These are phyloP conservation scores for Spondyliosoma cantharus DNA, from an alignment of 2,797 vertebrate species.

Conservation along the genomic window DNA sequence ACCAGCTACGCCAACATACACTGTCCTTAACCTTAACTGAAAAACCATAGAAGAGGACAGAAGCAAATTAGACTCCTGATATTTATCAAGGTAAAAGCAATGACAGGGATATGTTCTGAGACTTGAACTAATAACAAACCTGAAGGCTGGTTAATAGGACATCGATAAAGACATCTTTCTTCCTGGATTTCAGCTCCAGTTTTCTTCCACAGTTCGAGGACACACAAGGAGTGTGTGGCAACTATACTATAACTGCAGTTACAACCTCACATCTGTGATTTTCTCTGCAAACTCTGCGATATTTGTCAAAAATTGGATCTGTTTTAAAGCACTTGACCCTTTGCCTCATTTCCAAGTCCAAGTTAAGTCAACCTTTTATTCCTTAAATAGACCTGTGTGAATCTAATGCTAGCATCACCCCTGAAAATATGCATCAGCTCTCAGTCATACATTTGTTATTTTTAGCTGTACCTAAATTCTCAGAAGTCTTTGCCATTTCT, in stretches of 20 bases:
- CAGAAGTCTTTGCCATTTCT: constrained; percentile 14
- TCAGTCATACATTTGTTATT: constrained; percentile 4
- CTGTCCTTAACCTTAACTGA: too few relatives aligned
- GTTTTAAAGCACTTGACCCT: background rate
- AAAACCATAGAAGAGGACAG: constrained; percentile 1
- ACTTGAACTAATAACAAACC: constrained; percentile 1
- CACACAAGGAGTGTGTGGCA: constrained; percentile 3
- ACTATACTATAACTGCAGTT: background rate
- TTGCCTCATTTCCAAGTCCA: constrained; percentile 3
- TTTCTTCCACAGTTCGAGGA: constrained; percentile 9
- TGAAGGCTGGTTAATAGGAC: background rate
- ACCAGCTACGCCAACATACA: constrained; percentile 1
- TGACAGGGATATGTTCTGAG: background rate
- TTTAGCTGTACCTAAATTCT: constrained; percentile 4
- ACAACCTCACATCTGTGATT: background rate
- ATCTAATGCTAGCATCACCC: constrained; percentile 1
- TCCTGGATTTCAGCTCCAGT: background rate
- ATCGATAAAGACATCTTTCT: background rate
- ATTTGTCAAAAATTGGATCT: background rate
- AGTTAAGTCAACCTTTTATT: background rate
- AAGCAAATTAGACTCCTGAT: background rate
- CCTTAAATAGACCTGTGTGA: background rate
- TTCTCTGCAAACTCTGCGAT: background rate
- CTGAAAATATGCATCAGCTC: background rate
- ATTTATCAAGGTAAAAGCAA: constrained; percentile 6